Conservation (phyloP, 2,888 invertebrate genomes). For the Elysia crispata region DNA sequence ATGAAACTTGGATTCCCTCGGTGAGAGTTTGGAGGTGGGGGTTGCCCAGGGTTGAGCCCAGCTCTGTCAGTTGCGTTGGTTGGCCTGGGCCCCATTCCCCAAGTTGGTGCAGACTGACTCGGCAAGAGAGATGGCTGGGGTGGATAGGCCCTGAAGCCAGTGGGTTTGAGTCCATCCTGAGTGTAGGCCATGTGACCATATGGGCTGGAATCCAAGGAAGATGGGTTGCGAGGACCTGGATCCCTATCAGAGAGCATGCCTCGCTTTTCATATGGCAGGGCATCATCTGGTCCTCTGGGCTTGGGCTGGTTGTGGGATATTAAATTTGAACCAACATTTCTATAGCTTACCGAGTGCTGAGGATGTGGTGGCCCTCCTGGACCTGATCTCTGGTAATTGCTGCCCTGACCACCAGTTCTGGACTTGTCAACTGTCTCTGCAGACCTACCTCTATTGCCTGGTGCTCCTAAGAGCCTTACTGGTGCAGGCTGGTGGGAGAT, state of each 20-base stretch:
- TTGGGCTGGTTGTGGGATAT: constrained; percentile 16
- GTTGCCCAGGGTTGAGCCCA: neutral
- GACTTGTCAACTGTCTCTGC: neutral
- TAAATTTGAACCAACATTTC: constrained; percentile 9
- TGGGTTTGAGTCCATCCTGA: neutral
- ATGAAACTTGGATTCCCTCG: too few species aligned
- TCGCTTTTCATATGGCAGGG: neutral
- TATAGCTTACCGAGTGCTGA: neutral
- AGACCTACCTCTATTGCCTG: constrained; percentile 3
- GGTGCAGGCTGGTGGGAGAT: constrained; percentile 6
- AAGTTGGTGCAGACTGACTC: constrained; percentile 7
- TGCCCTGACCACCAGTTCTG: neutral
- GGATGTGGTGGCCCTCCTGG: neutral
- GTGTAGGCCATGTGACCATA: neutral
- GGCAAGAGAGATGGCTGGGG: constrained; percentile 39
- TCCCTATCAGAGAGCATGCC: neutral
- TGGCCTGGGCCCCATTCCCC: neutral
- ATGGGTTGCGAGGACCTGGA: neutral
- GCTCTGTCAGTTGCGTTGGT: neutral
- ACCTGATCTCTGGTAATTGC: neutral
- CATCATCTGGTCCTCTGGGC: neutral
- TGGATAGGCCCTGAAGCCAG: constrained; percentile 46
- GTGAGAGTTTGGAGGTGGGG: neutral
- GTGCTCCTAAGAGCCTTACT: constrained; percentile 40
- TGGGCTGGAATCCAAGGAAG: neutral